Base-by-base conservation (phyloP, 2,113 vertebrate species). In the Pseudonaja textilis region DNA sequence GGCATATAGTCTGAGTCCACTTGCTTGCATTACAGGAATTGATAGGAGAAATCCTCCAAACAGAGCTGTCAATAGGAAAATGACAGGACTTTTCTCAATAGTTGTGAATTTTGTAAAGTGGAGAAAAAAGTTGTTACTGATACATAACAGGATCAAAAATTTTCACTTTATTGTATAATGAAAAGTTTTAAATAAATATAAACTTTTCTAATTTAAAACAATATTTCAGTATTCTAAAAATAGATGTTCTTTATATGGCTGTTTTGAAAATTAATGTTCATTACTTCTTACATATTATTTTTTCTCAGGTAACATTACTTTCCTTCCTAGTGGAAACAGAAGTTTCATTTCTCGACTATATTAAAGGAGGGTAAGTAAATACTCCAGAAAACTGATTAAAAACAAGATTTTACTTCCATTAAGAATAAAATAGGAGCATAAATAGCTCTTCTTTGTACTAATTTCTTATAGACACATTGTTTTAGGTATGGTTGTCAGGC, bases 301-400 rank as follows among this genome's bases (percentile, higher is more conserved):
- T 87, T 91, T 97, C 95, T 90, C 96, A 99, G 99, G 99, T 99
- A 94, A 99, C 99, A 1, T 98, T 99, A 97, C 98, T 99, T 94
- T 99, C 99, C 74, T 99, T 99, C 97, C 97, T 99, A 91, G 98
- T 99, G 96, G 99, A 99, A 97, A 99, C 98, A 89, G 99, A 99
- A 97, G 98, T 99, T 97, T 99, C 99, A 96, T 99, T 99, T 97
- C 98, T 99, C 96, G 99, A 99, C 98, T 99, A 99, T 97, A 99
- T 99, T 97, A 99, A 99, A 98, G 99, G 99, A 97, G 99, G 99
- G 99, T 99, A 97, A 98, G 99, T 98, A 92, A 74, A 87, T 95
- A 64, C 93, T 96, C 94, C 95, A 87, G 94, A 50, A 59, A 0
- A 94, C 88, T 96, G 59, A 3, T 74, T 81, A 93, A 95, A 85